phyloP scores from a whole-genome alignment of 1,140 invertebrate genomes.

The Wiebesia pumilae region DNA sequence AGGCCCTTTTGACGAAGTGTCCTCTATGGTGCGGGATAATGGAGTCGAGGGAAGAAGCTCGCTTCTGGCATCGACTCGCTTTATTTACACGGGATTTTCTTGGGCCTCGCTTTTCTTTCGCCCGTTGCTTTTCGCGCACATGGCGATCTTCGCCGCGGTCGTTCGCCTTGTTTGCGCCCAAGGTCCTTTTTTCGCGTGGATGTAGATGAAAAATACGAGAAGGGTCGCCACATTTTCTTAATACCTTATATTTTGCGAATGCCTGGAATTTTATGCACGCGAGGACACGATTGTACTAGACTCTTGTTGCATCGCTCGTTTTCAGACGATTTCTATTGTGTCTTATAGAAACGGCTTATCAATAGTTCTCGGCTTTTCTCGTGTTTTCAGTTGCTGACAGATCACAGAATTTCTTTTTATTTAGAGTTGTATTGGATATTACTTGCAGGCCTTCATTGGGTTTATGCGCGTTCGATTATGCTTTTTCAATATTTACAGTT shows the following conservation, averaged over 20 bases:
- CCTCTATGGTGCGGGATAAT: not conserved
- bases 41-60: not conserved
- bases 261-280: not conserved
- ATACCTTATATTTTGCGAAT: conserved; percentile 24
- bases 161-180: not conserved
- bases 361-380: not conserved
- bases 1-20: too few species aligned
- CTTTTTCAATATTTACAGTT: not conserved
- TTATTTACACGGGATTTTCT: conserved; percentile 22
- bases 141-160: too few species aligned
- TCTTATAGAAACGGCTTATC: too few species aligned
- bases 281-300: too few species aligned
- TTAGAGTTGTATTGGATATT: not conserved
- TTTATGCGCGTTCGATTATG: not conserved
- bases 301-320: too few species aligned
- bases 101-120: not conserved
- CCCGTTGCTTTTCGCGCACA: too few species aligned
- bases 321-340: too few species aligned
- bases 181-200: not conserved
- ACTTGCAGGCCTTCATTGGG: not conserved
- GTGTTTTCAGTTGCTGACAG: not conserved
- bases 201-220: too few species aligned
- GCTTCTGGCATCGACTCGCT: not conserved
- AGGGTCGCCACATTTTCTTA: conserved; percentile 1
- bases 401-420: not conserved